Conservation (phyloP, 2,113 vertebrate genomes). For the Centropristis striata region DNA sequence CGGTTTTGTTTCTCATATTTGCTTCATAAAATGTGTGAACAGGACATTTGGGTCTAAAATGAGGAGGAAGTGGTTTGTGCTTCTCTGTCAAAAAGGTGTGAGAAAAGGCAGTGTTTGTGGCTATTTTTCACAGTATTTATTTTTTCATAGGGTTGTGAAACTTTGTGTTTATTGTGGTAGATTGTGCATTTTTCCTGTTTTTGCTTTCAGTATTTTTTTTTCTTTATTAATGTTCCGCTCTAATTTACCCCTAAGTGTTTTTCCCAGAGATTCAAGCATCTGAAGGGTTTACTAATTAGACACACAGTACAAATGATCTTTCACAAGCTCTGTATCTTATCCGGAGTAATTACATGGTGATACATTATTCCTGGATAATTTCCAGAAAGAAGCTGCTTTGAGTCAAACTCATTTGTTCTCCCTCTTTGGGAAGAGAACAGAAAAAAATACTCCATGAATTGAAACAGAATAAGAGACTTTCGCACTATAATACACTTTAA, state of each 20-base stretch:
- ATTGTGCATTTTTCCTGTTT: constrained; percentile 65
- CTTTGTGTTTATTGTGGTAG: constrained; percentile 45
- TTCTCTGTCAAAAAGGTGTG: constrained; percentile 76
- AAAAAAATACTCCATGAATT: constrained; percentile 42
- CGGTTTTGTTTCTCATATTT: constrained; percentile 78
- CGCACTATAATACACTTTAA: constrained; percentile 44
- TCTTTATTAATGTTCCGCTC: constrained; percentile 73
- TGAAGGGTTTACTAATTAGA: constrained; percentile 88
- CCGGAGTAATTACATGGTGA: constrained; percentile 86
- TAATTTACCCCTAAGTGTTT: constrained; percentile 83
- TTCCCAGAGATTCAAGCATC: constrained; percentile 82
- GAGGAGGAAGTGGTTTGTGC: constrained; percentile 86
- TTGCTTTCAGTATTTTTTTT: constrained; percentile 59
- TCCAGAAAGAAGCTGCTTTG: constrained; percentile 85
- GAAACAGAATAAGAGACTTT: constrained; percentile 38
- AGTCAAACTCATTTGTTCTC: constrained; percentile 81
- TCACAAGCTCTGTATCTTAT: constrained; percentile 86
- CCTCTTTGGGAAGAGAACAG: constrained; percentile 52
- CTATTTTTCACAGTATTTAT: constrained; percentile 75
- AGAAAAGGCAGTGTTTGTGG: constrained; percentile 76
- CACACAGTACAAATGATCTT: constrained; percentile 88
- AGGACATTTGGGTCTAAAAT: constrained; percentile 83
- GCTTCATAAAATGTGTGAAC: constrained; percentile 78
- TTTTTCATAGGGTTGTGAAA: constrained; percentile 68
- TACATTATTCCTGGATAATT: constrained; percentile 88